A percentile compares a stretch with the other conserved stretches of the same genome.
Evolutionary conservation across 2,797 vertebrate species (phyloP).

Genomic region (Cephalopachus bancanus): DNA sequence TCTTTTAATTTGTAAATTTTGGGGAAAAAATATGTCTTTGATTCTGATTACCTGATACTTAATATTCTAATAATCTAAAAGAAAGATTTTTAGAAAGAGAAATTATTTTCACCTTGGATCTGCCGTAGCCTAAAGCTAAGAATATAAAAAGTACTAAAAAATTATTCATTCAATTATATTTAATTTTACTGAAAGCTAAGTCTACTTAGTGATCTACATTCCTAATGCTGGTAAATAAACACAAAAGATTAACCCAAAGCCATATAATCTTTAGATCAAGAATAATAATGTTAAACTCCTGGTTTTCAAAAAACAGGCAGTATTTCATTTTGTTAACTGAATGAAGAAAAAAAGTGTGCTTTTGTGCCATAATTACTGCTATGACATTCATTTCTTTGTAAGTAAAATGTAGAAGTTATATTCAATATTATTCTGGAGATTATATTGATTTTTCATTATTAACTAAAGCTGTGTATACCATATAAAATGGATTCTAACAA

Average conservation of each 20-base stretch:
- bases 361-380: slow-evolving; percentile 63
- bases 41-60: slow-evolving; percentile 1
- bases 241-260: background rate
- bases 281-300: slow-evolving; percentile 31
- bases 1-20: background rate
- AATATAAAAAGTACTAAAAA: background rate
- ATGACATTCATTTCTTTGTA: slow-evolving; percentile 76
- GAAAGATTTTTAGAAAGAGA: slow-evolving; percentile 36
- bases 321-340: slow-evolving; percentile 33
- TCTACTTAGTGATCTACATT: slow-evolving; percentile 2
- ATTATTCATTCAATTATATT: slow-evolving; percentile 43
- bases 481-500: slow-evolving; percentile 79
- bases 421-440: slow-evolving; percentile 43
- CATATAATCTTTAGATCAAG: slow-evolving; percentile 60
- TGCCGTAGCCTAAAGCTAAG: background rate
- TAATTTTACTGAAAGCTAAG: slow-evolving; percentile 60
- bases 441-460: slow-evolving; percentile 83
- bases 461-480: slow-evolving; percentile 76
- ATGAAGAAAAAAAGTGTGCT: slow-evolving; percentile 71
- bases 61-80: slow-evolving; percentile 36
- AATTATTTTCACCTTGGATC: slow-evolving; percentile 48
- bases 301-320: slow-evolving; percentile 59
- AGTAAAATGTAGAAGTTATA: slow-evolving; percentile 76
- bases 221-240: slow-evolving; percentile 44
- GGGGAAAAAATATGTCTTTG: slow-evolving; percentile 47